Conservation (phyloP, 2,113 vertebrate species). For the Rattus norvegicus region GRCr8 NC_086024.1:52046501-52047000, state of each 20-base stretch:
- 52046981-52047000: neutral
- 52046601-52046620: neutral
- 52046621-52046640: neutral
- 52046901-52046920: neutral
- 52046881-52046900: fast-evolving
- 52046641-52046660: no score
- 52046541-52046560: neutral
- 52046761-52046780: neutral
- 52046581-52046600: no score
- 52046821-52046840: neutral
- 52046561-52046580: neutral
- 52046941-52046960: neutral
- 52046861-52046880: fast-evolving
- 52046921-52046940: fast-evolving
- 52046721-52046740: neutral
- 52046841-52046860: neutral
- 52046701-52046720: fast-evolving
- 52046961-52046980: neutral
- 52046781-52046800: neutral
- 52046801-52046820: neutral
- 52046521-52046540: no score
- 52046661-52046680: neutral
- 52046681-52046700: neutral
- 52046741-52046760: neutral
- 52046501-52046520: no score